A percentile compares a stretch with the other conserved stretches of the same genome.
Evolutionary conservation across 2,888 invertebrate species (phyloP).

Genomic region (Ophraella communa): DNA sequence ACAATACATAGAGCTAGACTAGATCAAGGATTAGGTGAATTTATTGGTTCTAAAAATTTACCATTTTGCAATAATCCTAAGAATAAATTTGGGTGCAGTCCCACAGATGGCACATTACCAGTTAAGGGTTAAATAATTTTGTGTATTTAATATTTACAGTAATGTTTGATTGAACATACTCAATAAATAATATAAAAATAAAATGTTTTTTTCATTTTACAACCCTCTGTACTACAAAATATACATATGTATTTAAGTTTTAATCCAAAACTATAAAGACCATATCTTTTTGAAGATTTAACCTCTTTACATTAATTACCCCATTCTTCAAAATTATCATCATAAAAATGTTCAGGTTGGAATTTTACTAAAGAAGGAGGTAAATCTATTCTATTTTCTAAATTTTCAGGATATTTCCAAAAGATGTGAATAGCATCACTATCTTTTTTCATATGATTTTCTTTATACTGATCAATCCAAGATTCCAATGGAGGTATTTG

Average conservation of each 20-base stretch:
- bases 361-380: slow-evolving; percentile 69
- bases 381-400: slow-evolving; percentile 62
- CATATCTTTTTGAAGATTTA: background rate
- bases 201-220: background rate
- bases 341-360: slow-evolving; percentile 62
- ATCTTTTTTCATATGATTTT: slow-evolving; percentile 51
- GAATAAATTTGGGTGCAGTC: too few relatives aligned
- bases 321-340: slow-evolving; percentile 65
- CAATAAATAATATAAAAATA: slow-evolving; percentile 8
- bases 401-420: slow-evolving; percentile 64
- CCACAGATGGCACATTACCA: too few relatives aligned
- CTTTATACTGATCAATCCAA: slow-evolving; percentile 57
- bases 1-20: too few relatives aligned
- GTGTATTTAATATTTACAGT: slow-evolving; percentile 7
- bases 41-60: too few relatives aligned
- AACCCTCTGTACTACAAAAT: too few relatives aligned
- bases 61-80: too few relatives aligned
- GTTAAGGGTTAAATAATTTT: background rate
- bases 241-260: too few relatives aligned
- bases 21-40: too few relatives aligned
- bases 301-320: slow-evolving; percentile 55
- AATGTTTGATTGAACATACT: slow-evolving; percentile 3
- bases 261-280: too few relatives aligned
- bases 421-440: slow-evolving; percentile 60
- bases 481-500: slow-evolving; percentile 55